These are phyloP conservation scores for Ranitomeya imitator DNA, from an alignment of 2,113 vertebrate genomes.

Conservation along the genomic window DNA sequence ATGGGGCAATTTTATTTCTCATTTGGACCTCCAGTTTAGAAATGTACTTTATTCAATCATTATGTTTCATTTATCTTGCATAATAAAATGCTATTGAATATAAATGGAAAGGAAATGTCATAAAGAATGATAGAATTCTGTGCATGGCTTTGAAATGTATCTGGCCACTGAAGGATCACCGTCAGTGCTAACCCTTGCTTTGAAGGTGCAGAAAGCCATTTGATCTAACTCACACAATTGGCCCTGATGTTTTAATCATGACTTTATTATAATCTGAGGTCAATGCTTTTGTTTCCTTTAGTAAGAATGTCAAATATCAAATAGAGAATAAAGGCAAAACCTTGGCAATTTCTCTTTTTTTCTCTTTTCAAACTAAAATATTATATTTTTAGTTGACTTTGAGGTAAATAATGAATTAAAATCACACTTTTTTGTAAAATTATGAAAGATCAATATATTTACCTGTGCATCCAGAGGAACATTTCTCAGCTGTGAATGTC, in stretches of 20 bases:
- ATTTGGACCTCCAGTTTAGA: background rate
- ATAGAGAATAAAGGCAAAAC: background rate
- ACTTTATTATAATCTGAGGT: constrained; percentile 17
- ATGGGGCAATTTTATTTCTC: background rate
- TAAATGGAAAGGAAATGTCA: background rate
- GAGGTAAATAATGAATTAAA: background rate
- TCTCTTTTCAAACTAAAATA: background rate
- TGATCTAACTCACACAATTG: constrained; percentile 1
- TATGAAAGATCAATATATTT: background rate
- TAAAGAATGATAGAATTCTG: background rate
- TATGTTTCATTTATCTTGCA: background rate
- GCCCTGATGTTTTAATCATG: constrained; percentile 23
- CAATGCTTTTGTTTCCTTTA: background rate
- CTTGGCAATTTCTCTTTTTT: background rate
- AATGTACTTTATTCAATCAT: background rate
- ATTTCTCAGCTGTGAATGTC: background rate
- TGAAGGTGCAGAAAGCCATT: background rate
- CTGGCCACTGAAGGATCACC: background rate
- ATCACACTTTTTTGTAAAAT: background rate
- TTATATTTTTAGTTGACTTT: background rate
- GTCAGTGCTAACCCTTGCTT: background rate
- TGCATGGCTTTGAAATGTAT: background rate
- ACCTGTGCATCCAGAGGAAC: background rate
- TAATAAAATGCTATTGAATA: background rate
- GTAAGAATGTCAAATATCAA: background rate